These are phyloP conservation scores for Aradophagus sp. DNA, from an alignment of 1,140 invertebrate genomes.

Conservation along the genomic window DNA sequence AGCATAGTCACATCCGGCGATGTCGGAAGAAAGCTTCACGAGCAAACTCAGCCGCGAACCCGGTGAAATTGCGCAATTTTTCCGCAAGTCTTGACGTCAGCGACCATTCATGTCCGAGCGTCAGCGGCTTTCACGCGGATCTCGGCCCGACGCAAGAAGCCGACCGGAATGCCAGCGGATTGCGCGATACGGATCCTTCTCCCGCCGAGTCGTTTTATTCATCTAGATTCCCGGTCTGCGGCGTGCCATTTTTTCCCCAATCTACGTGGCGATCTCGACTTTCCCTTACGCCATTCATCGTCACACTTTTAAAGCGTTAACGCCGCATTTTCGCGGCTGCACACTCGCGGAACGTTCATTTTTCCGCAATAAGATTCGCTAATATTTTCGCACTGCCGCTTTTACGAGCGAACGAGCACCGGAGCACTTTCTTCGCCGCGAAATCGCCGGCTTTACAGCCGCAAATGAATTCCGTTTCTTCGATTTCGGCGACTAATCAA, in stretches of 20 bases:
- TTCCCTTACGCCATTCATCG: slow-evolving; percentile 43
- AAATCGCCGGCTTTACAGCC: slow-evolving; percentile 36
- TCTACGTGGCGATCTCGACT: slow-evolving; percentile 45
- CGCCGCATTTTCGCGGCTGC: neutral
- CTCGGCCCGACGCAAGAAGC: slow-evolving; percentile 60
- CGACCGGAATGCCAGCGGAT: slow-evolving; percentile 59
- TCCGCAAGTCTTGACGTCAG: slow-evolving; percentile 70
- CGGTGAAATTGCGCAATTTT: slow-evolving; percentile 74
- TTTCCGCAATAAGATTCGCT: slow-evolving; percentile 38
- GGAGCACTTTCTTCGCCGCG: slow-evolving; percentile 38
- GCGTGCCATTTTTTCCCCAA: slow-evolving; percentile 55
- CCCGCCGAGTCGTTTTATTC: slow-evolving; percentile 44
- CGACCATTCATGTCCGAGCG: slow-evolving; percentile 65
- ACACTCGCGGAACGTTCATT: slow-evolving; percentile 8
- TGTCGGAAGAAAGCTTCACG: no score
- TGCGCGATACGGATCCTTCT: slow-evolving; percentile 57
- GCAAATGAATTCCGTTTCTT: slow-evolving; percentile 41
- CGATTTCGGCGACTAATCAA: slow-evolving; percentile 19
- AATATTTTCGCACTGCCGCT: slow-evolving; percentile 25
- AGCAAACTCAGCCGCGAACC: slow-evolving; percentile 41
- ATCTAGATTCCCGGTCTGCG: slow-evolving; percentile 38
- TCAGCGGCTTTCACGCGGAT: slow-evolving; percentile 72
- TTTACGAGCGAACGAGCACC: slow-evolving; percentile 21
- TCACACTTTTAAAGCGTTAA: slow-evolving; percentile 42
- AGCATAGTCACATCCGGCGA: slow-evolving; percentile 31